Base-by-base conservation (phyloP, 2,113 vertebrate species). In the Propithecus coquereli region DNA sequence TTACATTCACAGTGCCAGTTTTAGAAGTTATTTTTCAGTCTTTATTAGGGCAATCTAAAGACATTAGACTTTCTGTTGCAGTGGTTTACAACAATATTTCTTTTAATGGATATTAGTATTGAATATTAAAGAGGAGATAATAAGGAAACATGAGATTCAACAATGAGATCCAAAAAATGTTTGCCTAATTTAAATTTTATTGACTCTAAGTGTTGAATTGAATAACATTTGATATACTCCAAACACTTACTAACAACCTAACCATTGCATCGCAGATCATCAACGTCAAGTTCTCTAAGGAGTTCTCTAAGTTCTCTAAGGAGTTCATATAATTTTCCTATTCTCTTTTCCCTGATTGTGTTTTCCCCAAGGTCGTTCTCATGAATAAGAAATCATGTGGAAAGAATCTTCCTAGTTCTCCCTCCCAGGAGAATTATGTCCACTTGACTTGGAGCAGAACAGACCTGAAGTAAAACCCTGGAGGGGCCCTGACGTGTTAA, bases 101-200 rank as follows among this genome's bases (percentile, higher is more conserved):
- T 94, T 73, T 84, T 87, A 74, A 76, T 76, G 45, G 45, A 74
- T 87, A 80, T 95, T 94, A 96, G 54, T 32, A 79, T 20, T 57
- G 79, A 68, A 84, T 93, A 95, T 76, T 95, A 81, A 97, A 96
- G 57, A 77, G 47, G 54, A 91, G 57, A 94, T 63, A 76, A 87
- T 76, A 92, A 92, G 45, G 87, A 90, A 93, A 94, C 32, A 92
- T 71, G 80, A 97, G 74, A 84, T 68, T 93, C n/a, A 37, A 20
- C 22, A 43, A 80, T 32, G 63, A 94, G 83, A 95, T 89, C 86
- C 83, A 90, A 90, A 71, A 65, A 47, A 92, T 79, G 54, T 85
- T 92, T 89, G 86, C 45, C 73, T 85, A 94, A 73, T 93, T 94
- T 77, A 88, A 80, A 86, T 94, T 96, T 91, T 89, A 96, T 84